These are phyloP conservation scores for Callopanchax toddi DNA, from an alignment of 2,113 vertebrate genomes.

Conservation along the genomic window DNA sequence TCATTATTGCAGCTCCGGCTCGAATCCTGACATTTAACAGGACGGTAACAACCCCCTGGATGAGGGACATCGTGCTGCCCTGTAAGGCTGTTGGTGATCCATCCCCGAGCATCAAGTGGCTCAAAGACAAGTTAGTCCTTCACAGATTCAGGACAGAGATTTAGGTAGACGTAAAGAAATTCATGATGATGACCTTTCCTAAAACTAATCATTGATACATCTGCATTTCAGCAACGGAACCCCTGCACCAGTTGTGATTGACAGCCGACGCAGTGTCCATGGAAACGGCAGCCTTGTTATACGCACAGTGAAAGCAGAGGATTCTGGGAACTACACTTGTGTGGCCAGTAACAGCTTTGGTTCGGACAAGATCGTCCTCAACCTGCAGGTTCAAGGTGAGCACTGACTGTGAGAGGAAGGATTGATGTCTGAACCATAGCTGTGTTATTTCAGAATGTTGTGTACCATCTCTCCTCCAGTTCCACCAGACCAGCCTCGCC, in stretches of 20 bases:
- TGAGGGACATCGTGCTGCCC: constrained; percentile 95
- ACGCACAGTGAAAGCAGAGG: constrained; percentile 95
- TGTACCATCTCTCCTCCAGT: constrained; percentile 75
- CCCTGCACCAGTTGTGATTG: constrained; percentile 91
- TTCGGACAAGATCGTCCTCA: constrained; percentile 92
- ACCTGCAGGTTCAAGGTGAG: constrained; percentile 97
- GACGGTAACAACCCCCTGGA: constrained; percentile 96
- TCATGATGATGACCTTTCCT: neutral
- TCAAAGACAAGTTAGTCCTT: constrained; percentile 93
- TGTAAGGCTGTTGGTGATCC: constrained; percentile 97
- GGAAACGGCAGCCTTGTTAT: constrained; percentile 96
- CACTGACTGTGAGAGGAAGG: too few relatives aligned
- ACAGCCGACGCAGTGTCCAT: constrained; percentile 92
- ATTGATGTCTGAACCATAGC: neutral
- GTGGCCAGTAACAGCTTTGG: constrained; percentile 96
- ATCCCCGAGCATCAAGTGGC: constrained; percentile 93
- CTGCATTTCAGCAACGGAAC: constrained; percentile 87
- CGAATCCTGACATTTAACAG: constrained; percentile 96
- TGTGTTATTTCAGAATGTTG: neutral
- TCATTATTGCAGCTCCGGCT: constrained; percentile 84
- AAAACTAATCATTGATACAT: neutral
- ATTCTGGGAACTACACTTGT: constrained; percentile 97
- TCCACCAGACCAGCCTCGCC: constrained; percentile 96
- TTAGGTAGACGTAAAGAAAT: neutral
- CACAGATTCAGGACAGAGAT: rapidly evolving